Evolutionary conservation across 2,888 invertebrate genomes (phyloP), one percentile per base, ranked within the genome.

Genomic region (Rotaria macrura): DNA sequence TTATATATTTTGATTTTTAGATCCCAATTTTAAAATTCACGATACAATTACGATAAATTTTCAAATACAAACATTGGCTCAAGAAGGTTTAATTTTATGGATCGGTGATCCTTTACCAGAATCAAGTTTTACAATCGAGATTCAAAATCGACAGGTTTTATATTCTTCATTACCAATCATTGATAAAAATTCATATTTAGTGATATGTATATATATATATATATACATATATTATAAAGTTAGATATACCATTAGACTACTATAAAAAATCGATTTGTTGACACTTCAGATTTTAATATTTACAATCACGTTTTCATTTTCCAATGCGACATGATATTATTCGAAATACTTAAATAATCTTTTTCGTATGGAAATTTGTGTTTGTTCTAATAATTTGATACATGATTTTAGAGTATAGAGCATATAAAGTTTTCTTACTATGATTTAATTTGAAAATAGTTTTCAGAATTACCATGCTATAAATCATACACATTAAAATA

Each of bases 41-140:
- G 14, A 43, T 43, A 40, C 25, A 25, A 3, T 79, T 23, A 79
- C 40, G 23, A 25, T 79, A 43, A 43, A 40, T 43, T 79, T 79
- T 79, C 79, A 79, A 79, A 43, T 79, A 79, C 79, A 79, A 79
- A 79, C 79, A 79, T 79, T 79, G 6, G 43, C 79, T 43, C 79
- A 79, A 7, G n/a, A 79, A 43, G 79, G 79, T 25, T 43, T 79
- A 25, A 43, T 79, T 6, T 43, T 79, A 43, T 79, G 79, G 79
- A 43, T 79, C 3, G 43, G 79, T 4, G 79, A 79, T 79, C 0
- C 43, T 10, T 43, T n/a, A 43, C 43, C 79, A 25, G 79, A 79
- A 43, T 43, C 40, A 43, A 79, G 79, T 43, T 79, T 79, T 79
- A 79, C 79, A 25, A 43, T 79, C 25, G 79, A 79, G 43, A 79